Base-by-base conservation (phyloP, 1,140 invertebrate genomes). In the Anadara kagoshimensis region DNA sequence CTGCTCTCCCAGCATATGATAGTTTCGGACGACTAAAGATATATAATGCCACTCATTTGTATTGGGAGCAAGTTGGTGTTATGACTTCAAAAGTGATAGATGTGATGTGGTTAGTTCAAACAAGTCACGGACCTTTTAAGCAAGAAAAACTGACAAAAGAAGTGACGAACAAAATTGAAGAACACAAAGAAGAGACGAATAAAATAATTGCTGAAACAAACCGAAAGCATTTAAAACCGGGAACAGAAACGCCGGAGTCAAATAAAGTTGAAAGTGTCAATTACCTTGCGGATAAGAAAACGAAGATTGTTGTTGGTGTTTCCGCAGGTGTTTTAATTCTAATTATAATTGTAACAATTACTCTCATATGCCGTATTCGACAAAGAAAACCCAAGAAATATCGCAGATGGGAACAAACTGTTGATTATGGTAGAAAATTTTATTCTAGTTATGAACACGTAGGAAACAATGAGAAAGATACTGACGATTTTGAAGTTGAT, bases 21-120 rank as follows among this genome's bases (percentile, higher is more conserved):
- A 97, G 97, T 22, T 98, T 96, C 87, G 95, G 95, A 3, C 90
- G 95, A 73, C 87, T 99, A 85, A 93, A 92, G 77, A 94, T 93
- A 0, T 90, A 92, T 80, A 99, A 99, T 87, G 87, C 82, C n/a
- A 95, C 96, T 11, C 97, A 98, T 90, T 82, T 99, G 8, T 93
- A 96, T 85, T 90, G 98, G 76, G 95, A 98, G 89, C 97, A 98
- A 92, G 93, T 98, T 29, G 96, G 95, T 7, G 61, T 76, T 7
- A 43, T 68, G 7, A 51, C 69, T 43, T 68, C 67, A 36, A 29
- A 65, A 16, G 45, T 81, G 5, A 41, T 86, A 12, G 85, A 86
- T 69, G 76, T 73, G 12, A 64, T 86, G 14, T 84, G 81, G 81
- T 73, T 86, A 8, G 72, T 76, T 7, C 81, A 85, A 69, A 76